Evolutionary conservation across 1,140 invertebrate species (phyloP), one percentile per base, ranked within the genome.

Genomic region (Thrips palmi): DNA sequence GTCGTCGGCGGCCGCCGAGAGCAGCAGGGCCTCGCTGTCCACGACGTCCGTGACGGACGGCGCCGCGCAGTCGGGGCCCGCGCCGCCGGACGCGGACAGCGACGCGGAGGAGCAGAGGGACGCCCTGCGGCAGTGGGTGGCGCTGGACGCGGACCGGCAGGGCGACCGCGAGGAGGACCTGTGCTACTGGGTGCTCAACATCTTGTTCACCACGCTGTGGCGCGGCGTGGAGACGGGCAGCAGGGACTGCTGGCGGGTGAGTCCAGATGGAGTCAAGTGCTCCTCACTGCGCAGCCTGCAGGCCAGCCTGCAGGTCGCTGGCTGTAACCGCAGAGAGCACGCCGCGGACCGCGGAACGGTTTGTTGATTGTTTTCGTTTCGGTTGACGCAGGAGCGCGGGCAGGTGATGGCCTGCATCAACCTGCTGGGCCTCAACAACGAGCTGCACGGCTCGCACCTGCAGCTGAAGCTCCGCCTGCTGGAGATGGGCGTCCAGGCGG

Each of bases 381-480:
- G 11, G 21, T 17, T 19, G 22, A 28, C 48, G 29, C 29, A 67
- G 61, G 68, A 71, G 45, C 55, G 70, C 35, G 67, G 68, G 25
- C 64, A 71, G 44, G 68, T 74, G 0, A 59, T 74, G 47, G 63
- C 68, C 11, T 70, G 65, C 43, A 62, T 74, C 11, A 70, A 72
- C 53, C 50, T 68, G n/a, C 47, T 72, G 15, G 65, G 60, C 8
- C 51, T 70, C 21, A 67, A 64, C 37, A 70, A 72, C 49, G 59
- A 63, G 39, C 47, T 74, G n/a, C 60, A 69, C 17, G 58, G 59
- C 28, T 67, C 67, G 10, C 61, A 67, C 47, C 53, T 66, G 15
- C 58, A 67, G 38, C 44, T 74, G 31, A 69, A 70, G 42, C 45
- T 71, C 35, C 57, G 62, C n/a, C 57, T 74, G 20, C 39, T 74